These are phyloP conservation scores for Neoaliturus tenellus DNA, from an alignment of 2,888 invertebrate species.

Conservation along the genomic window DNA sequence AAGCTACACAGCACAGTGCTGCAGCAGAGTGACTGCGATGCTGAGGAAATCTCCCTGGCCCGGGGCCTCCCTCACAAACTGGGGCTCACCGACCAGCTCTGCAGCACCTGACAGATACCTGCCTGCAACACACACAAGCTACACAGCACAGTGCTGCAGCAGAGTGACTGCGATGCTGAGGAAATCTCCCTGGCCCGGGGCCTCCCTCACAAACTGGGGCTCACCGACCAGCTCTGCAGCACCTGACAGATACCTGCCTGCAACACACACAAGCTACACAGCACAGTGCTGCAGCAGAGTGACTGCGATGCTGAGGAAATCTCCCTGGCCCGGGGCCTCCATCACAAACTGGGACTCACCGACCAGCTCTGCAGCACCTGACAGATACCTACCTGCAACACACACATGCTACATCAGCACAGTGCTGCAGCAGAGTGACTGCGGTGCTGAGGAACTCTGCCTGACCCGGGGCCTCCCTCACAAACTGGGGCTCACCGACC, in stretches of 20 bases:
- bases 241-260: constrained; percentile 33
- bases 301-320: constrained; percentile 59
- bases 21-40: constrained; percentile 59
- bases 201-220: constrained; percentile 54
- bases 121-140: constrained; percentile 33
- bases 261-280: not conserved
- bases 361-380: constrained; percentile 34
- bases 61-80: constrained; percentile 45
- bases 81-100: constrained; percentile 53
- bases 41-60: constrained; percentile 59
- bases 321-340: constrained; percentile 36
- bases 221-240: constrained; percentile 37
- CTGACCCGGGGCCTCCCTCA: too few relatives aligned
- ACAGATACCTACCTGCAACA: constrained; percentile 38
- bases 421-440: too few relatives aligned
- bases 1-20: constrained; percentile 56
- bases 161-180: constrained; percentile 58
- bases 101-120: constrained; percentile 11
- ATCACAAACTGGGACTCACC: constrained; percentile 53
- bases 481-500: too few relatives aligned
- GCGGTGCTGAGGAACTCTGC: too few relatives aligned
- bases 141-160: constrained; percentile 59
- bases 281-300: constrained; percentile 59
- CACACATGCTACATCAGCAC: not conserved
- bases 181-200: constrained; percentile 55